Base-by-base conservation (phyloP, 2,113 vertebrate species). In the Sceloporus tristichus region DNA sequence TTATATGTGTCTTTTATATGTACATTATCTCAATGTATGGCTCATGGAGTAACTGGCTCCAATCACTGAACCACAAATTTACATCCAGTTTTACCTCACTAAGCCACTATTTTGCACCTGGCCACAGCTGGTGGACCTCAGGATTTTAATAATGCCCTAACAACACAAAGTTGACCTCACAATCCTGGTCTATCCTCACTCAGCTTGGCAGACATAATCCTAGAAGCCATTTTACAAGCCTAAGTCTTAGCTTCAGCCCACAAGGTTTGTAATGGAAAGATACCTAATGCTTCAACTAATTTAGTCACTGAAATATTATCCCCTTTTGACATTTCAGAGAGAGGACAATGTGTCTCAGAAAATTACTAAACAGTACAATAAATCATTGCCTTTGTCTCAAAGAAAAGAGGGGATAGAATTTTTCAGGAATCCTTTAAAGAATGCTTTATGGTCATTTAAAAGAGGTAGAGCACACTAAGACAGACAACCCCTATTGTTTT, bases 371-470 rank as follows among this genome's bases (percentile, higher is more conserved):
- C 3, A 76, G 1, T 76, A 5, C 42, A 88, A 91, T 94, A 94
- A 92, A 95, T 93, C 87, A 91, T 11, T 23, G 40, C 76, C 59
- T 75, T 75, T 85, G 88, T 1, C 84, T 82, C 82, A 87, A 84
- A 77, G 0, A 82, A 89, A 59, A 65, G 78, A 38, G 73, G 81
- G 71, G 90, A 86, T 80, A 75, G n/a, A 82, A 87, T 48, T 90
- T 84, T 91, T 87, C 91, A 82, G 91, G 70, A 88, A 90, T 29
- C 2, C 3, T 75, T 93, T 91, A 93, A 85, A 95, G 21, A 96
- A 92, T 56, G 74, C 89, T 94, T 94, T 75, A 84, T 0, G 77
- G 89, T 86, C 85, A 92, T 94, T 95, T 91, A 88, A 91, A 80
- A 89, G 87, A 91, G 74, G 53, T 85, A 93, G 73, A 29, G 86